These are phyloP conservation scores for Tanaodytes sp. DNA, from an alignment of 2,888 invertebrate genomes.

Conservation along the genomic window DNA sequence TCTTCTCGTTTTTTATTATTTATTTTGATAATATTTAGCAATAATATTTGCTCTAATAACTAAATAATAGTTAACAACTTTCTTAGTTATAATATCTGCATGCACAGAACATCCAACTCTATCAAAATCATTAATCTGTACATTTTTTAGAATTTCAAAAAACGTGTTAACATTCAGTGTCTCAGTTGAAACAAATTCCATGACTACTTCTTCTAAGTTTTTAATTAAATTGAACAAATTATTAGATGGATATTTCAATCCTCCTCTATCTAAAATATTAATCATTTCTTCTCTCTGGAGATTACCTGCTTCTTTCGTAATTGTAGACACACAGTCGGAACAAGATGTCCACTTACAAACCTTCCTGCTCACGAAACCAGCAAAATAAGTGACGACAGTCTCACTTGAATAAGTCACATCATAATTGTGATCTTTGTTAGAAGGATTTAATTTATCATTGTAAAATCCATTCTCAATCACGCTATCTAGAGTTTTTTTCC, in stretches of 20 bases:
- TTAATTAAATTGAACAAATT: background rate
- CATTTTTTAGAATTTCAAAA: background rate
- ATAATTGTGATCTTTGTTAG: constrained; percentile 11
- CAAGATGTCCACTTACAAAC: background rate
- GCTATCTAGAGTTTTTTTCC: background rate
- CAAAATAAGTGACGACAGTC: background rate
- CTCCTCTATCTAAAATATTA: constrained; percentile 2
- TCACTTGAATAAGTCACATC: background rate
- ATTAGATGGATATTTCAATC: constrained; percentile 2
- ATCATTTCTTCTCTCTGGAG: background rate
- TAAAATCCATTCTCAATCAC: background rate
- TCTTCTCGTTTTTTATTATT: background rate
- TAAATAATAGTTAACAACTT: constrained; percentile 6
- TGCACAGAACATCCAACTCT: background rate
- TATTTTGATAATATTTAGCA: background rate
- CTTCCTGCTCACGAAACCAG: background rate
- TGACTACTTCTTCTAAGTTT: background rate
- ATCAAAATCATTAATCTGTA: background rate
- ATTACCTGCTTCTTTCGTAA: background rate
- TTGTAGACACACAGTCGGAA: background rate
- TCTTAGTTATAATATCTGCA: background rate
- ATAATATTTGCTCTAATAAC: background rate
- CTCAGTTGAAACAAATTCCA: background rate
- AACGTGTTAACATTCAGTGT: background rate
- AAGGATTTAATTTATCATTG: too few species aligned